Conservation (phyloP, 1,140 invertebrate species). For the Eulimnadia texana region DNA sequence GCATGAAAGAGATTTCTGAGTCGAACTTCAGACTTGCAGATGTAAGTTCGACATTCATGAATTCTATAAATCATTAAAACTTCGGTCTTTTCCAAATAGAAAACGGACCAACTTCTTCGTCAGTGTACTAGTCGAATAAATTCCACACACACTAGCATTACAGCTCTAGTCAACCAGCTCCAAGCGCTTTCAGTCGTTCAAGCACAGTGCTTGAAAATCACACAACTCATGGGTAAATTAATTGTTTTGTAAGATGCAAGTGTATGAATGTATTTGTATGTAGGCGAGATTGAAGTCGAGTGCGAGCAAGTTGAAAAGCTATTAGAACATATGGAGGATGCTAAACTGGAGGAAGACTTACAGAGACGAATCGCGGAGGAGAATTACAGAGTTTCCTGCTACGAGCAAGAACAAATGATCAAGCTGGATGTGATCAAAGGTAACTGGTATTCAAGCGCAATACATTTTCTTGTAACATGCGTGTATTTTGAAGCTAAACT, state of each 20-base stretch:
- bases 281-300: not conserved
- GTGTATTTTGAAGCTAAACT: not conserved
- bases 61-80: no score
- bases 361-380: not conserved
- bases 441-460: not conserved
- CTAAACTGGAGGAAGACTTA: not conserved
- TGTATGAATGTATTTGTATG: not conserved
- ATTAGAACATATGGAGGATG: not conserved
- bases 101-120: not conserved
- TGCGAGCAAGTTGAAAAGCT: not conserved
- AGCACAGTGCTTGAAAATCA: not conserved
- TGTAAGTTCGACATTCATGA: no score
- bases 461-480: not conserved
- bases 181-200: not conserved
- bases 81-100: no score
- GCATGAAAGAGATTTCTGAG: conserved; percentile 7
- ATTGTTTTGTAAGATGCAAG: not conserved
- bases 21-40: conserved; percentile 1
- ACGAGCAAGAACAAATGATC: not conserved
- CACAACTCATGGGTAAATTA: not conserved
- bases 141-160: not conserved
- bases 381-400: not conserved
- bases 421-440: conserved; percentile 8
- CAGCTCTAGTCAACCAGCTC: not conserved
- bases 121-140: not conserved